phyloP scores from a whole-genome alignment of 2,888 invertebrate genomes.

The Amblyteles armatorius region DNA sequence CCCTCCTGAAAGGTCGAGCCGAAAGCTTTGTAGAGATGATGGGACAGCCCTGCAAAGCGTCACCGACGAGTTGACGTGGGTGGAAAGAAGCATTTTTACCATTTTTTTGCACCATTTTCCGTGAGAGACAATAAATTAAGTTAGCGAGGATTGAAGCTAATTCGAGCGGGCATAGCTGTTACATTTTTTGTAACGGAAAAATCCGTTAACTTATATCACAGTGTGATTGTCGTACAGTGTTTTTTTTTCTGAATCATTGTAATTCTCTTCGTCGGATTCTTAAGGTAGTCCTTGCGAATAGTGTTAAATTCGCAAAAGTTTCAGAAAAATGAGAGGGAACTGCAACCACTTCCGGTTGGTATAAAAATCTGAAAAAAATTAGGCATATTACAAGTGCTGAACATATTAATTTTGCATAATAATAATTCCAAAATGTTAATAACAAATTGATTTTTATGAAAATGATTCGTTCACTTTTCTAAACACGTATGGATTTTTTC shows the following conservation, averaged over 20 bases:
- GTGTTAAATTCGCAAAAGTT: no score
- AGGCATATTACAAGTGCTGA: no score
- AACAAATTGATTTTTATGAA: no score
- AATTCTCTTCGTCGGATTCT: neutral
- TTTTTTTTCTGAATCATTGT: neutral
- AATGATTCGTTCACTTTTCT: no score
- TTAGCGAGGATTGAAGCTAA: neutral
- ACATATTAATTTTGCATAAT: no score
- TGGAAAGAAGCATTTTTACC: neutral
- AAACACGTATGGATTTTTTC: no score
- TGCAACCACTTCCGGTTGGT: no score
- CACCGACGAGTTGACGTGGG: neutral
- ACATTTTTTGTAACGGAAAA: neutral
- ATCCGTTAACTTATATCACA: neutral
- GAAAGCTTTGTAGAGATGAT: neutral
- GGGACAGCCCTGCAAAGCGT: neutral
- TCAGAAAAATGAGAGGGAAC: no score
- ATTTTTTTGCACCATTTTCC: neutral
- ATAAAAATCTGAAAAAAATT: no score
- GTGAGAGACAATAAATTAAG: neutral
- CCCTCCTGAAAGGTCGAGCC: slow-evolving; percentile 7
- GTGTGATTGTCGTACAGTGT: neutral
- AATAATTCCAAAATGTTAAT: no score
- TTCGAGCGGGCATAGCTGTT: neutral
- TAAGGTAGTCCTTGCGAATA: no score